Base-by-base conservation (phyloP, 2,888 invertebrate genomes). In the Phortica magna region DNA sequence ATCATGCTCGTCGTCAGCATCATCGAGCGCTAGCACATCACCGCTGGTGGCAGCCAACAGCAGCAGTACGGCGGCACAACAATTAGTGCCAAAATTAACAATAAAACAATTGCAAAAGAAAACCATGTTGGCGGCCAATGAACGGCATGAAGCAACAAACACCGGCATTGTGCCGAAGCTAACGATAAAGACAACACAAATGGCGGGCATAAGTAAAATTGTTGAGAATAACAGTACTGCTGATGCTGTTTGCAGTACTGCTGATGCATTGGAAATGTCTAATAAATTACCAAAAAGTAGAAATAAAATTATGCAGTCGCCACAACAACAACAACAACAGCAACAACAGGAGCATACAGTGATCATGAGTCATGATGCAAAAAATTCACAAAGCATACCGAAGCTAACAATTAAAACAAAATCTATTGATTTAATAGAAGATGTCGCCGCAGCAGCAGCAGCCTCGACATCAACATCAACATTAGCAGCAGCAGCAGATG, bases 151-250 rank as follows among this genome's bases (percentile, higher is more conserved):
- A 17, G n/a, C 9, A 59, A 9, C 59, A 17, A 59, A 9, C 5
- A 10, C 73, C 77, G 31, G 71, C 9, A 43, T 43, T 6, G 92
- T 94, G 88, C 94, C 94, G 84, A 94, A 94, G 92, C 92, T 94
- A 76, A 94, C 94, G 74, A 94, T 94, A 59, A 94, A 94, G 90
- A 92, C 93, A 43, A 88, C 90, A 78, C 82, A 84, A 59, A 85
- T 80, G 88, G 85, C 67, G 88, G 85, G 84, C n/a, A 87, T 80
- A 70, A 86, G 82, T 59, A 83, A 83, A 67, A 55, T 79, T 22
- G 89, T 84, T 77, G 81, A 79, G 31, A 48, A 81, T 22, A 80
- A 81, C 43, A 59, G 89, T 71, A 75, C 74, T 78, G 22, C 59
- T 73, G 14, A 9, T 9, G 9, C 14, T 31, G 64, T 64, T 31